Conservation (phyloP, 2,888 invertebrate species). For the Lasiommata megera region DNA sequence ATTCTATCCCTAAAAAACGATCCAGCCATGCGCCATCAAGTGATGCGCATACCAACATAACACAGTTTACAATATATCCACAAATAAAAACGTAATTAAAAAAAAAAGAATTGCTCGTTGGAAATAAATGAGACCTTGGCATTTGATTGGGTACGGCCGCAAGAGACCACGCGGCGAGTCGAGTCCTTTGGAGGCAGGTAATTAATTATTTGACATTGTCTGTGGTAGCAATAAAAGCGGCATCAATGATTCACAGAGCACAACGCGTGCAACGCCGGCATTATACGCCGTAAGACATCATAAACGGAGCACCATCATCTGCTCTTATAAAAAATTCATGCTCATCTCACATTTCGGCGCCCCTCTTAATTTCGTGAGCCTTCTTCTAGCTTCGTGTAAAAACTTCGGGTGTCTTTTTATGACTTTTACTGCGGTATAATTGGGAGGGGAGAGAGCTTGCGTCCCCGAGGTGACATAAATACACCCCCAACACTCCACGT, state of each 20-base stretch:
- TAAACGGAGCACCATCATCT: conserved; percentile 80
- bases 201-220: conserved; percentile 72
- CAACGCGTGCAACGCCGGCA: conserved; percentile 74
- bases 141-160: conserved; percentile 26
- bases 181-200: conserved; percentile 40
- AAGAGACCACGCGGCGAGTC: conserved; percentile 24
- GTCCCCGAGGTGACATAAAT: conserved; percentile 82
- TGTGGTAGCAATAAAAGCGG: conserved; percentile 65
- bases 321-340: conserved; percentile 81
- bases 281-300: conserved; percentile 80
- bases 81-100: conserved; percentile 12
- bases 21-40: too few relatives aligned
- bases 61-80: not conserved
- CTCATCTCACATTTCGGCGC: conserved; percentile 81
- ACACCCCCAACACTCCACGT: conserved; percentile 65
- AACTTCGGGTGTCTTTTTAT: conserved; percentile 82
- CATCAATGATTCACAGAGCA: conserved; percentile 75
- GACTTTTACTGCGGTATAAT: conserved; percentile 82
- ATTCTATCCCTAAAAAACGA: too few relatives aligned
- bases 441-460: conserved; percentile 77
- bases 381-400: conserved; percentile 79
- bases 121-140: conserved; percentile 19
- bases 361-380: conserved; percentile 81
- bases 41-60: too few relatives aligned
- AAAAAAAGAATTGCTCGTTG: conserved; percentile 24